Percentiles rank a stretch among this genome's conserved stretches.
phyloP scores from a whole-genome alignment of 2,113 vertebrate species.

The Carollia perspicillata region DNA sequence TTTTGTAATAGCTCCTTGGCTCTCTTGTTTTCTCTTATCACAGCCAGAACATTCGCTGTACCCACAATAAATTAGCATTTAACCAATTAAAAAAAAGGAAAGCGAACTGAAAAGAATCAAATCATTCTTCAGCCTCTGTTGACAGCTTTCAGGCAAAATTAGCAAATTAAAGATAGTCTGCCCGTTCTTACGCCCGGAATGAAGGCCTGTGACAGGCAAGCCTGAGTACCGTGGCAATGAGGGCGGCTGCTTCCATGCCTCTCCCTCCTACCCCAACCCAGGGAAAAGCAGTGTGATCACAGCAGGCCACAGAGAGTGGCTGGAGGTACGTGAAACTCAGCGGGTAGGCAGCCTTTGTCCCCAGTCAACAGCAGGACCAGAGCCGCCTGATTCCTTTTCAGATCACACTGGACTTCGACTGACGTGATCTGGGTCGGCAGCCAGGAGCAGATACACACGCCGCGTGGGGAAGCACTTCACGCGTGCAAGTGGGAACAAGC shows the following conservation, averaged over 20 bases:
- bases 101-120: not conserved
- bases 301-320: not conserved
- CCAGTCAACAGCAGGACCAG: not conserved
- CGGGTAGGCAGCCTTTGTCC: conserved; percentile 7
- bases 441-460: not conserved
- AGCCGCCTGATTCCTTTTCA: not conserved
- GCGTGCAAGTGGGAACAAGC: not conserved
- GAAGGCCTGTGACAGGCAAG: not conserved
- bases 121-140: not conserved
- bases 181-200: not conserved
- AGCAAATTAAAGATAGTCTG: not conserved
- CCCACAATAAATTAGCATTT: not conserved
- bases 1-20: not conserved
- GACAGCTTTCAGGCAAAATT: conserved; percentile 42
- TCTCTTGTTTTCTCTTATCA: not conserved
- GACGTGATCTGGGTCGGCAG: not conserved
- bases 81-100: not conserved
- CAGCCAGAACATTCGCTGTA: not conserved
- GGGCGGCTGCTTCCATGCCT: not conserved
- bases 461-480: not conserved
- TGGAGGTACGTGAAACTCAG: conserved; percentile 20
- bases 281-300: not conserved
- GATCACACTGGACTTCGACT: not conserved
- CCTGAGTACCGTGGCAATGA: not conserved
- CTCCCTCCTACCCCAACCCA: not conserved